Conservation (phyloP, 2,888 invertebrate species). For the Drosophila prostipennis region DNA sequence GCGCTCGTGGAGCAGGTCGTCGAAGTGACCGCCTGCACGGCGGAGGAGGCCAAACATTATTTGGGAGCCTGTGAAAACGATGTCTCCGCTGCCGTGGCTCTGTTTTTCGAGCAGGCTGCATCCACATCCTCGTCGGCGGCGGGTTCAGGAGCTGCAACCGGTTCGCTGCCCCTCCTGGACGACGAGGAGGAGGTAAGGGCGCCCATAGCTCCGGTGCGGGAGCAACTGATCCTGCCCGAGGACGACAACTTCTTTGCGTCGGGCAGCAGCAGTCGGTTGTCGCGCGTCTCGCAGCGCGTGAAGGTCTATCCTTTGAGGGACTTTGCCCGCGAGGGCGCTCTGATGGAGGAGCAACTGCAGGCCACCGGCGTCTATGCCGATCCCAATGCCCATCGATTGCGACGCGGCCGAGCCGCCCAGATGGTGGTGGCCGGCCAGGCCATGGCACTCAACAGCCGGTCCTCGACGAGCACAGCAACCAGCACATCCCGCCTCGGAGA, state of each 20-base stretch:
- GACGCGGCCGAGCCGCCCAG: conserved; percentile 68
- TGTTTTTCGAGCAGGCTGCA: conserved; percentile 78
- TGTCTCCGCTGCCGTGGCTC: conserved; percentile 82
- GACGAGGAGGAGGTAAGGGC: conserved; percentile 80
- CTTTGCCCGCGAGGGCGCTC: conserved; percentile 82
- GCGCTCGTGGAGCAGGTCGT: conserved; percentile 78
- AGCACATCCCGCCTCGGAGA: conserved; percentile 87
- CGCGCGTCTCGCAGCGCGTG: conserved; percentile 75
- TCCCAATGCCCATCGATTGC: conserved; percentile 49
- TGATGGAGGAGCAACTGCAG: conserved; percentile 82
- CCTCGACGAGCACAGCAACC: conserved; percentile 38
- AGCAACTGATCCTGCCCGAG: conserved; percentile 82
- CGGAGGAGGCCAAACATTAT: conserved; percentile 77
- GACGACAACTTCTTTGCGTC: conserved; percentile 83
- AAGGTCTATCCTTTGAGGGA: conserved; percentile 83
- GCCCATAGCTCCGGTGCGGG: conserved; percentile 83
- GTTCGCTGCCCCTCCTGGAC: conserved; percentile 31
- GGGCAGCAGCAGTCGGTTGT: conserved; percentile 61
- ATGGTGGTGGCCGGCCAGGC: conserved; percentile 66
- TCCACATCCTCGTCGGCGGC: conserved; percentile 30
- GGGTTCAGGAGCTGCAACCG: conserved; percentile 1
- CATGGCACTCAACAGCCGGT: conserved; percentile 45
- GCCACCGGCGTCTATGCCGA: conserved; percentile 67
- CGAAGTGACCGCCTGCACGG: conserved; percentile 81
- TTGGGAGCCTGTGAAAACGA: conserved; percentile 81